phyloP scores from a whole-genome alignment of 2,113 vertebrate species.

The human (Homo sapiens) region GRCh38 chr1:1603501-1604000 shows the following conservation, averaged over 20 bases:
- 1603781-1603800: neutral
- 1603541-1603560: too few species aligned
- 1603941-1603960: fast-evolving
- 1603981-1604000: neutral
- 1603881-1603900: neutral
- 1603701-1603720: neutral
- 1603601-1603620: too few species aligned
- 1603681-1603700: neutral
- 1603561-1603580: too few species aligned
- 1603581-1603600: neutral
- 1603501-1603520: neutral
- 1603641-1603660: neutral
- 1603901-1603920: neutral
- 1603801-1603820: too few species aligned
- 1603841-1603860: neutral
- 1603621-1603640: neutral
- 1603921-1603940: too few species aligned
- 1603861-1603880: neutral
- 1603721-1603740: too few species aligned
- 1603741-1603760: too few species aligned
- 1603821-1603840: neutral
- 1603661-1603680: neutral
- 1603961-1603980: neutral
- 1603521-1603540: too few species aligned
- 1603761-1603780: neutral